These are phyloP conservation scores for Erpetoichthys calabaricus DNA, from an alignment of 2,797 vertebrate genomes.

Conservation along the genomic window DNA sequence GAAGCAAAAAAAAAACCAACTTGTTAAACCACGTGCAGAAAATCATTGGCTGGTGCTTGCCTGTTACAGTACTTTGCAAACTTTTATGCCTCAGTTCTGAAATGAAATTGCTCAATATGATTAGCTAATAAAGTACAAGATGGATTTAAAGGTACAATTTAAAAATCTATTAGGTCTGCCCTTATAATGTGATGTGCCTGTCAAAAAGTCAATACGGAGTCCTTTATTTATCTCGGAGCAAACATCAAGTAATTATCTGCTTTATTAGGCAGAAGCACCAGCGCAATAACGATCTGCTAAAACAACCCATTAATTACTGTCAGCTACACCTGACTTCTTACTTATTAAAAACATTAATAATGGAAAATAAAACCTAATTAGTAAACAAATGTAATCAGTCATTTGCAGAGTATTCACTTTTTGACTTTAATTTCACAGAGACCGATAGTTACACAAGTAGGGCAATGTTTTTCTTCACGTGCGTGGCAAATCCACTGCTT, in stretches of 20 bases:
- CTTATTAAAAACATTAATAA: slow-evolving; percentile 68
- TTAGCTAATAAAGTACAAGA: slow-evolving; percentile 44
- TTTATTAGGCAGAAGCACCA: slow-evolving; percentile 52
- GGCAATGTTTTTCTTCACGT: slow-evolving; percentile 11
- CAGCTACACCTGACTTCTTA: slow-evolving; percentile 55
- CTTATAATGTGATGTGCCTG: slow-evolving; percentile 45
- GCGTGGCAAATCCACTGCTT: too few relatives aligned
- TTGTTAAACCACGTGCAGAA: too few relatives aligned
- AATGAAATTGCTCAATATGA: slow-evolving; percentile 49
- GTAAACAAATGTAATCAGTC: slow-evolving; percentile 64
- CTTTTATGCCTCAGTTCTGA: slow-evolving; percentile 6
- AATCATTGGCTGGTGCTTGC: too few relatives aligned
- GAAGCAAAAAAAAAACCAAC: too few relatives aligned
- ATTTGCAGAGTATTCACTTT: slow-evolving; percentile 37
- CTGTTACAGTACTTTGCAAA: too few relatives aligned
- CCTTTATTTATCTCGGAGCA: slow-evolving; percentile 59
- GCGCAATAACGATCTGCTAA: slow-evolving; percentile 56
- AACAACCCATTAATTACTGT: slow-evolving; percentile 72
- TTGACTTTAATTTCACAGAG: slow-evolving; percentile 22
- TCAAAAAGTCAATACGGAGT: slow-evolving; percentile 63
- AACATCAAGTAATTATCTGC: slow-evolving; percentile 64
- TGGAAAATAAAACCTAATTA: slow-evolving; percentile 58
- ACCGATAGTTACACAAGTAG: not conserved
- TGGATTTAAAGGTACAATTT: slow-evolving; percentile 58
- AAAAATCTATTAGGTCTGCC: slow-evolving; percentile 58